phyloP scores from a whole-genome alignment of 2,797 vertebrate species.

The Artibeus jamaicensis region DNA sequence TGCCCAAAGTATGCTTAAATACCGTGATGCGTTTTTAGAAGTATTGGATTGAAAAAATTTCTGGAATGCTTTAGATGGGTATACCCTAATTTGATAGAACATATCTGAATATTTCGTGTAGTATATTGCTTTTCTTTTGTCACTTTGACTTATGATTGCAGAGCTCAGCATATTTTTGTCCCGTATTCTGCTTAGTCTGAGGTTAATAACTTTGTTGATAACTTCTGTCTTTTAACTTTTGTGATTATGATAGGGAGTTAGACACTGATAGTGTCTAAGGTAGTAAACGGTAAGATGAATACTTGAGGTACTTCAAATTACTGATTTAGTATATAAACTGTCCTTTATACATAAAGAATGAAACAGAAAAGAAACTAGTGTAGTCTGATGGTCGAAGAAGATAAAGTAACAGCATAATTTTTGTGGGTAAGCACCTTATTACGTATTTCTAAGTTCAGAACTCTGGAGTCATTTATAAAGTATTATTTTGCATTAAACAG shows the following conservation, averaged over 20 bases:
- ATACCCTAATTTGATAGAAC: background rate
- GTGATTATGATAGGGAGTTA: conserved; percentile 8
- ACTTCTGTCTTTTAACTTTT: conserved; percentile 39
- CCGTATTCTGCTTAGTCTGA: background rate
- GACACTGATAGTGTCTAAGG: background rate
- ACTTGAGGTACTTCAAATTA: background rate
- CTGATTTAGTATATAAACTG: background rate
- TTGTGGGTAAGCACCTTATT: background rate
- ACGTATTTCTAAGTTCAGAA: conserved; percentile 21
- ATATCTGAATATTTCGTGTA: background rate
- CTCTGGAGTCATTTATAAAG: conserved; percentile 2
- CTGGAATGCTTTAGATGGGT: background rate
- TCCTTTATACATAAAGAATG: background rate
- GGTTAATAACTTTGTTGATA: background rate
- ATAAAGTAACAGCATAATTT: background rate
- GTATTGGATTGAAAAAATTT: background rate
- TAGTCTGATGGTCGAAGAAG: background rate
- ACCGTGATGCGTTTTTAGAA: background rate
- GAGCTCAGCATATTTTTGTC: background rate
- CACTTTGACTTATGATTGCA: background rate
- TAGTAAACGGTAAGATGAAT: conserved; percentile 13
- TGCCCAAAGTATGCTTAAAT: conserved; percentile 3
- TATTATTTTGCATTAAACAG: background rate
- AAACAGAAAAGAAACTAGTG: background rate
- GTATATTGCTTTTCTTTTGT: conserved; percentile 16